These are phyloP conservation scores for Loriculus beryllinus DNA, from an alignment of 2,797 vertebrate species.

Conservation along the genomic window DNA sequence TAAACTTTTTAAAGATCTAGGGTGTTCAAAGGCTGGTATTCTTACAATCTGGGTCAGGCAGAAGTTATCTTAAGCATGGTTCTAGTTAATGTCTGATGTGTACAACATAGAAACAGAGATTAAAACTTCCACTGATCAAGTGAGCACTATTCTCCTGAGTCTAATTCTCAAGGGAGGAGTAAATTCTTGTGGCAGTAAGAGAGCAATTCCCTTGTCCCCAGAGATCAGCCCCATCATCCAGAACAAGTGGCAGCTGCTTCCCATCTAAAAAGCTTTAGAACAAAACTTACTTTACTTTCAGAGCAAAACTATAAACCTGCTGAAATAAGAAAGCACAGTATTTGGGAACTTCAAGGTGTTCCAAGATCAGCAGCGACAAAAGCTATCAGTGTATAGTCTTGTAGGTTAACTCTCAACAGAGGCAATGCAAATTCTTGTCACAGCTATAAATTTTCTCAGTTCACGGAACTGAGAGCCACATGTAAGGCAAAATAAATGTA, in stretches of 20 bases:
- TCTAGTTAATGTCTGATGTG: not conserved
- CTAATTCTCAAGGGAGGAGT: not conserved
- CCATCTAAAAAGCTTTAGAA: not conserved
- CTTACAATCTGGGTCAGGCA: too few species aligned
- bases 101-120: not conserved
- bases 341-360: not conserved
- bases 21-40: too few species aligned
- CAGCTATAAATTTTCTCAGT: not conserved
- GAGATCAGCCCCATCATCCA: not conserved
- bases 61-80: too few species aligned
- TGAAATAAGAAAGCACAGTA: not conserved
- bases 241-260: not conserved
- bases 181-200: slow-evolving; percentile 12
- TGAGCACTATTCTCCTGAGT: not conserved
- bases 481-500: not conserved
- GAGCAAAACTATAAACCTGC: not conserved
- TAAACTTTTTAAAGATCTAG: too few species aligned
- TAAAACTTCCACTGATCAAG: not conserved
- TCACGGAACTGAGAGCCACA: not conserved
- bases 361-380: not conserved
- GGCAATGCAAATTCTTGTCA: not conserved
- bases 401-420: not conserved
- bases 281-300: not conserved
- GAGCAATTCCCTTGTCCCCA: not conserved
- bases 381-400: not conserved